These are phyloP conservation scores for Hepsetus odoe DNA, from an alignment of 2,113 vertebrate species.

Conservation along the genomic window DNA sequence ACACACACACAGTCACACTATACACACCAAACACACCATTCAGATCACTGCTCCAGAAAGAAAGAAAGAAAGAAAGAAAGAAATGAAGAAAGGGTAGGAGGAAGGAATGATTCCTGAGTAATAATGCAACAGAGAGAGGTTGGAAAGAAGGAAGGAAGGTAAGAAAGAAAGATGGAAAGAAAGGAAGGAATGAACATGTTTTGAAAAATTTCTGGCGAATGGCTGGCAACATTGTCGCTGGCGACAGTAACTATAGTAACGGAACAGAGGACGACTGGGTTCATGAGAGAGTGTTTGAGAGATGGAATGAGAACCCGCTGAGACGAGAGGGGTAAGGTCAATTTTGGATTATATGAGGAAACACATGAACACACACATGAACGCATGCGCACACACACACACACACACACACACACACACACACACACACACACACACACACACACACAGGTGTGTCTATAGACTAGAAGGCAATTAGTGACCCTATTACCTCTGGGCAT, in stretches of 20 bases:
- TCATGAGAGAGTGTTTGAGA: not conserved
- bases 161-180: not conserved
- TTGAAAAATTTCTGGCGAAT: too few species aligned
- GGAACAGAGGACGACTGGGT: constrained; percentile 1
- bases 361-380: constrained; percentile 5
- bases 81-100: not conserved
- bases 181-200: too few species aligned
- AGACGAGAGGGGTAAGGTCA: not conserved
- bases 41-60: too few species aligned
- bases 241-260: constrained; percentile 10
- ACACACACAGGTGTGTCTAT: not conserved
- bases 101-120: too few species aligned
- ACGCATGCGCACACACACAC: not conserved
- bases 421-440: constrained; percentile 23
- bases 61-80: not conserved
- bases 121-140: not conserved
- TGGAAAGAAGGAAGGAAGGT: not conserved
- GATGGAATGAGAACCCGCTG: not conserved
- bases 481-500: constrained; percentile 15
- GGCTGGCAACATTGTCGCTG: too few species aligned
- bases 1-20: not conserved
- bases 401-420: constrained; percentile 5
- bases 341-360: constrained; percentile 32
- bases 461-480: constrained; percentile 8
- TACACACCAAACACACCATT: not conserved